These are phyloP conservation scores for Sander lucioperca DNA, from an alignment of 2,113 vertebrate species.

Conservation along the genomic window DNA sequence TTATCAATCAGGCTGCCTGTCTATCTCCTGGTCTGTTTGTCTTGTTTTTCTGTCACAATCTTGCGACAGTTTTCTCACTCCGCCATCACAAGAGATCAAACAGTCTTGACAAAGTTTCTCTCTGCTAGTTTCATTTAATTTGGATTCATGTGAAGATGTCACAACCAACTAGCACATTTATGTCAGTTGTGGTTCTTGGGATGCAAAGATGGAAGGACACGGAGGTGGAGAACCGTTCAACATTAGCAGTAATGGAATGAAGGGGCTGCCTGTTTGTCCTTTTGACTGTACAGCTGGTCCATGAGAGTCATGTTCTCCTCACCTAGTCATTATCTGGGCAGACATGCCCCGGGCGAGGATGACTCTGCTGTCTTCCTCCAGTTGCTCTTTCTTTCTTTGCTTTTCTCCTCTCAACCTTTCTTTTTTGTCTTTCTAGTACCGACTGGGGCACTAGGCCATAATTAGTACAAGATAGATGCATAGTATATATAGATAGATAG, in stretches of 20 bases:
- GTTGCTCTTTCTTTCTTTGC: slow-evolving; percentile 3
- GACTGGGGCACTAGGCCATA: neutral
- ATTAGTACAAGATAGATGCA: neutral
- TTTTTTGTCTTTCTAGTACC: neutral
- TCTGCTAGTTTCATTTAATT: neutral
- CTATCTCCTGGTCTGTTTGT: neutral
- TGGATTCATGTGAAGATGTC: neutral
- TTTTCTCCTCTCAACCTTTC: neutral
- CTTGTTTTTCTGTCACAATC: slow-evolving; percentile 1
- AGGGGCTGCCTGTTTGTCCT: slow-evolving; percentile 18
- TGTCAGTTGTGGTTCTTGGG: neutral
- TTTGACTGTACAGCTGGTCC: slow-evolving; percentile 53
- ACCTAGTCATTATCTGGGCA: slow-evolving; percentile 51
- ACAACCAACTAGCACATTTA: neutral
- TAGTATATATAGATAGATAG: neutral
- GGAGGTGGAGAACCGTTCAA: neutral
- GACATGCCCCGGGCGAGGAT: slow-evolving; percentile 13
- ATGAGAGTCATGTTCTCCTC: slow-evolving; percentile 35
- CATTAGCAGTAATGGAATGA: neutral
- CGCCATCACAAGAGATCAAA: neutral
- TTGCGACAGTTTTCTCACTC: slow-evolving; percentile 3
- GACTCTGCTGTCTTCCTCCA: slow-evolving; percentile 30
- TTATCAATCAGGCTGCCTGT: slow-evolving; percentile 28
- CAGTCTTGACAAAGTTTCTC: neutral
- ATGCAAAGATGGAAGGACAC: neutral